These are phyloP conservation scores for Stegastes partitus DNA, from an alignment of 2,113 vertebrate genomes.

Conservation along the genomic window DNA sequence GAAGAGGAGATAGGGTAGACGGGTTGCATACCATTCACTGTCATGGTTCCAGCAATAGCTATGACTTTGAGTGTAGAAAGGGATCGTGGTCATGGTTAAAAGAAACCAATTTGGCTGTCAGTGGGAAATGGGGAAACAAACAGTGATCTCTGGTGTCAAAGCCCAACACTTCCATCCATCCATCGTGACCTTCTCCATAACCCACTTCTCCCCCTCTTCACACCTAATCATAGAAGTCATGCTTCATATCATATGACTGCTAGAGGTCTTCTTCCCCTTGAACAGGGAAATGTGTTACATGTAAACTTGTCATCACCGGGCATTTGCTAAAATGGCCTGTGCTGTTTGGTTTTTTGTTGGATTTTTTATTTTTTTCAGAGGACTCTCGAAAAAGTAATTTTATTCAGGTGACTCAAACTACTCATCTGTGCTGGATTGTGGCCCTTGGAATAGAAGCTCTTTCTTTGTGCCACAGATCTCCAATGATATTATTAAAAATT, in stretches of 20 bases:
- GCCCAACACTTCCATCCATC: neutral
- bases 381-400: neutral
- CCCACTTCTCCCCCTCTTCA: neutral
- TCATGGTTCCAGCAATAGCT: neutral
- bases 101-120: neutral
- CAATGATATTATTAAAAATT: neutral
- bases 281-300: too few relatives aligned
- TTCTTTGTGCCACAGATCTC: neutral
- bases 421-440: neutral
- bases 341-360: too few relatives aligned
- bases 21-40: neutral
- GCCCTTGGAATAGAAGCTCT: neutral
- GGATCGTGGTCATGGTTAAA: slow-evolving; percentile 1
- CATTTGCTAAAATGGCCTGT: too few relatives aligned
- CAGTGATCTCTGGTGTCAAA: neutral
- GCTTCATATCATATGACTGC: neutral
- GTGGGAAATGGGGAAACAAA: too few relatives aligned
- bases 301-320: too few relatives aligned
- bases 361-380: too few relatives aligned
- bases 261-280: too few relatives aligned
- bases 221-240: neutral
- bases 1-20: neutral
- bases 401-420: neutral
- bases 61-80: neutral
- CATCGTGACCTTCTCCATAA: neutral